phyloP scores from a whole-genome alignment of 2,113 vertebrate species.

The human region DNA sequence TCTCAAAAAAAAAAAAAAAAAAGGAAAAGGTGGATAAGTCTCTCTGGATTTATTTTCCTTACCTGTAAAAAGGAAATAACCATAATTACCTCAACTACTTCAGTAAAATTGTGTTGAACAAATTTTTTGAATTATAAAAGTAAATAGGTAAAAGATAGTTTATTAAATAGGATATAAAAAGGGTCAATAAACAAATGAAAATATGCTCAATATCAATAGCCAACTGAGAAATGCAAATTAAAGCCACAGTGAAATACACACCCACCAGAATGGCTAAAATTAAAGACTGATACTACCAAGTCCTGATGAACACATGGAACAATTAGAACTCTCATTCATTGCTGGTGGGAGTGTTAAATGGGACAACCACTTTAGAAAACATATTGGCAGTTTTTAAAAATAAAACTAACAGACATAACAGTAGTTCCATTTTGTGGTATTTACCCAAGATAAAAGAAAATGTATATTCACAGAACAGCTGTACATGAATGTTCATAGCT shows the following conservation, averaged over 20 bases:
- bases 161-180: not conserved
- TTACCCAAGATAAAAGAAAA: conserved; percentile 29
- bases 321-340: not conserved
- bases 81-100: not conserved
- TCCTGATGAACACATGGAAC: not conserved
- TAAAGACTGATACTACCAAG: not conserved
- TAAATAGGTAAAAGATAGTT: not conserved
- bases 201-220: not conserved
- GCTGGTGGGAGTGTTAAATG: not conserved
- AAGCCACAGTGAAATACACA: not conserved
- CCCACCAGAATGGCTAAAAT: not conserved
- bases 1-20: too few relatives aligned
- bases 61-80: not conserved
- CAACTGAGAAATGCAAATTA: not conserved
- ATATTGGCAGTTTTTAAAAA: not conserved
- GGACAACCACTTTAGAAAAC: not conserved
- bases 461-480: not conserved
- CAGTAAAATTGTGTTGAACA: not conserved
- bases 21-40: not conserved
- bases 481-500: not conserved
- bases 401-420: not conserved
- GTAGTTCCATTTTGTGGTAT: not conserved
- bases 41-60: not conserved
- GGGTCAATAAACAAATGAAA: not conserved
- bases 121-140: not conserved